A percentile compares a stretch with the other conserved stretches of the same genome.
Evolutionary conservation across 2,888 invertebrate species (phyloP).

Genomic region (Sepiola atlantica): DNA sequence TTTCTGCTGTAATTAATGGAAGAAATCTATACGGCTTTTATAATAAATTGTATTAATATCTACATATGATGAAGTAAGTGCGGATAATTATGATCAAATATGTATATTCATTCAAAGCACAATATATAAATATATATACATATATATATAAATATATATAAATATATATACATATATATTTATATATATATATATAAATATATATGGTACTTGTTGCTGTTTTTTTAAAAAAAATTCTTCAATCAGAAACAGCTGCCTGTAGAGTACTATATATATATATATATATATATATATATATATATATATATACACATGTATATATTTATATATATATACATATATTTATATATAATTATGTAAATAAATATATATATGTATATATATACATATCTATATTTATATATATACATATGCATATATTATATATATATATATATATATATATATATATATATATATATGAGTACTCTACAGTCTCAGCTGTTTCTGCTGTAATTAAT

Average conservation of each 20-base stretch:
- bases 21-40: too few species aligned
- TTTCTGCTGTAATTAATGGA: too few species aligned
- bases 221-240: too few species aligned
- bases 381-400: background rate
- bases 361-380: background rate
- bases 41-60: too few species aligned
- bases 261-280: too few species aligned
- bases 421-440: constrained; percentile 42
- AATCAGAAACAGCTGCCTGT: too few species aligned
- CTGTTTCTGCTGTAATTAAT: too few species aligned
- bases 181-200: background rate
- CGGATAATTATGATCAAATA: background rate
- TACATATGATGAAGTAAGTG: background rate
- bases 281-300: background rate
- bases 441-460: constrained; percentile 41
- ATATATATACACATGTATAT: background rate
- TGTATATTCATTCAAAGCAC: background rate
- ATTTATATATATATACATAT: background rate
- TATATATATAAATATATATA: background rate
- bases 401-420: constrained; percentile 38
- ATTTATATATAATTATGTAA: background rate
- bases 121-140: background rate
- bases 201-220: too few species aligned
- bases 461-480: too few species aligned
- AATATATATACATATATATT: background rate